Percentiles rank a stretch among this genome's conserved stretches.
Evolutionary conservation across 2,113 vertebrate species (phyloP).

Genomic region (Deroptyus accipitrinus): DNA sequence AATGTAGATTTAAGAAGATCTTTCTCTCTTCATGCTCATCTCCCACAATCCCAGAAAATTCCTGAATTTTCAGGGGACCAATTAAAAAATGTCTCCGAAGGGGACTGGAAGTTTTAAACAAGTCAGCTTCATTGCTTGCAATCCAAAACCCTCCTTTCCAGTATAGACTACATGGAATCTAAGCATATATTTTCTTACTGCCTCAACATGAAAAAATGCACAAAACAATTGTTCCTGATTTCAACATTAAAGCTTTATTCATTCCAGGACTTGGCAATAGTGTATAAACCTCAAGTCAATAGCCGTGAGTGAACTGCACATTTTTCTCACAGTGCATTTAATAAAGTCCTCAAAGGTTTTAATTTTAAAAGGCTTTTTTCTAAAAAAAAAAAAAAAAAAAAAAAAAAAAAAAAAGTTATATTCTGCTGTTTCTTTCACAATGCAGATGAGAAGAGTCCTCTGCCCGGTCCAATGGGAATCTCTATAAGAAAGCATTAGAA

Average conservation of each 20-base stretch:
- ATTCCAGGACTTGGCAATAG: background rate
- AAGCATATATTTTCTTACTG: background rate
- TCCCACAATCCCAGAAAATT: background rate
- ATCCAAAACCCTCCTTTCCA: background rate
- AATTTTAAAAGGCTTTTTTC: background rate
- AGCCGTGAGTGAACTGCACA: background rate
- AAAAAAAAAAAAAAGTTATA: background rate
- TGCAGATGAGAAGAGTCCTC: background rate
- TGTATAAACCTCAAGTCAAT: background rate
- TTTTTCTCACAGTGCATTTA: background rate
- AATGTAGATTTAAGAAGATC: background rate
- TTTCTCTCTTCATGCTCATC: background rate
- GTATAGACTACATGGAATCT: background rate
- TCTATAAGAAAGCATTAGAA: background rate
- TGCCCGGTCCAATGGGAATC: background rate
- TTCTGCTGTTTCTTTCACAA: background rate
- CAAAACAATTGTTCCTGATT: background rate
- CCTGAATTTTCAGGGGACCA: background rate
- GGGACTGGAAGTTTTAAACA: background rate
- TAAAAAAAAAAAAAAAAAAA: background rate
- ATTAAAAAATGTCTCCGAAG: background rate
- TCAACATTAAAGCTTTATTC: background rate
- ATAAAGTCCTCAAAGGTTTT: background rate
- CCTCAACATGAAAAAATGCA: background rate
- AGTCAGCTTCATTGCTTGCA: background rate